These are phyloP conservation scores for Perizoma flavofasciatum DNA, from an alignment of 2,888 invertebrate genomes.

Conservation along the genomic window DNA sequence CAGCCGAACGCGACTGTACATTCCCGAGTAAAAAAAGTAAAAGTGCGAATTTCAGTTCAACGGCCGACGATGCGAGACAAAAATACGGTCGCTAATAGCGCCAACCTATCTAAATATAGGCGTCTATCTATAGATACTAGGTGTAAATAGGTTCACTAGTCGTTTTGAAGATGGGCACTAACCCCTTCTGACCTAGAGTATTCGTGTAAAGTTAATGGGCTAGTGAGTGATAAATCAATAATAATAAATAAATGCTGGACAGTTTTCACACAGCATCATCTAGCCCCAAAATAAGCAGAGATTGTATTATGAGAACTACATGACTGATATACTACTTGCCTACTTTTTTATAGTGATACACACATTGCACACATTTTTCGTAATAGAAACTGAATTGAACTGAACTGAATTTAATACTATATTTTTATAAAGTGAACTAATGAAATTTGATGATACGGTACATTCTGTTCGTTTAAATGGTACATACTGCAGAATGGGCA, in stretches of 20 bases:
- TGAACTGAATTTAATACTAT: too few species aligned
- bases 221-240: background rate
- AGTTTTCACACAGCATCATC: too few species aligned
- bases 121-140: constrained; percentile 29
- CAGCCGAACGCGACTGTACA: constrained; percentile 21
- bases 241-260: background rate
- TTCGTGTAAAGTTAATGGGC: constrained; percentile 6
- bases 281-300: too few species aligned
- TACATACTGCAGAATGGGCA: too few species aligned
- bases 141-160: constrained; percentile 15
- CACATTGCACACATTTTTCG: too few species aligned
- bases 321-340: too few species aligned
- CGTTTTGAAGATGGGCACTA: constrained; percentile 18
- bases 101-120: constrained; percentile 31
- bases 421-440: too few species aligned
- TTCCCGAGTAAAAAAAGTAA: constrained; percentile 38
- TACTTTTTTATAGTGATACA: too few species aligned
- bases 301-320: too few species aligned
- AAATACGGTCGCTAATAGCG: constrained; percentile 35
- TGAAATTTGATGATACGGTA: too few species aligned
- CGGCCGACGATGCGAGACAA: constrained; percentile 36
- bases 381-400: too few species aligned
- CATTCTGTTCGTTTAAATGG: too few species aligned
- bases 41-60: constrained; percentile 39
- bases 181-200: constrained; percentile 15